Base-by-base conservation (phyloP, 1,140 invertebrate genomes). In the Asobara japonica region DNA sequence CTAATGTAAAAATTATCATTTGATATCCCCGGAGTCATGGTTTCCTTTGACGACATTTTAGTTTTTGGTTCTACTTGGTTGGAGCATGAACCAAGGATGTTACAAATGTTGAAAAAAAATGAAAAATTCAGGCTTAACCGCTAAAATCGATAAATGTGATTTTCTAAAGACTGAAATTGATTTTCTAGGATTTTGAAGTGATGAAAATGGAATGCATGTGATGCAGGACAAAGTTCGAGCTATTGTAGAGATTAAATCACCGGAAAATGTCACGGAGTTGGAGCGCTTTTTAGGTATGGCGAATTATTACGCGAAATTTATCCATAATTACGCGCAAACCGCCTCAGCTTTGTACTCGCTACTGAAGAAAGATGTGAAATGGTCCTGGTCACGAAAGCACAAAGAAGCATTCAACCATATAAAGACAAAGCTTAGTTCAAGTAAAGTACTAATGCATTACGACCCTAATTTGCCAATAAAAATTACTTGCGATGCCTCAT, bases 401-500 rank as follows among this genome's bases (percentile, higher is more conserved):
- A 0, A 30, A 29, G 13, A n/a, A 48, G 65, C 65, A 18, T 68
- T 68, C 31, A 10, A 51, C 3, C n/a, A 56, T 11, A 45, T 33
- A 4, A 68, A 68, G 30, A 18, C 11, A 13, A 51, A 45, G 8
- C 30, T 68, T 16, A 51, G 11, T 13, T 68, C 65, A 6, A 41
- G 48, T 31, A 6, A 45, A 30, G 65, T 68, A 4, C 56, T 68
- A 30, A 68, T 56, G 41, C 65, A 68, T 51, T 68, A 68, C 29
- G 41, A 68, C 30, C 41, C 41, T 18, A 25, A 29, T 5, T 68
- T 68, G 18, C 65, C 65, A 22, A 13, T 68, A 30, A 68, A 68
- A 56, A 48, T 68, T n/a, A 68, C 65, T 13, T 68, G 65, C 31
- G 65, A 68, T 30, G 65, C 65, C 27, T 68, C 65, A 18, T 45